phyloP scores from a whole-genome alignment of 2,888 invertebrate species.

The Ellobium chinense region DNA sequence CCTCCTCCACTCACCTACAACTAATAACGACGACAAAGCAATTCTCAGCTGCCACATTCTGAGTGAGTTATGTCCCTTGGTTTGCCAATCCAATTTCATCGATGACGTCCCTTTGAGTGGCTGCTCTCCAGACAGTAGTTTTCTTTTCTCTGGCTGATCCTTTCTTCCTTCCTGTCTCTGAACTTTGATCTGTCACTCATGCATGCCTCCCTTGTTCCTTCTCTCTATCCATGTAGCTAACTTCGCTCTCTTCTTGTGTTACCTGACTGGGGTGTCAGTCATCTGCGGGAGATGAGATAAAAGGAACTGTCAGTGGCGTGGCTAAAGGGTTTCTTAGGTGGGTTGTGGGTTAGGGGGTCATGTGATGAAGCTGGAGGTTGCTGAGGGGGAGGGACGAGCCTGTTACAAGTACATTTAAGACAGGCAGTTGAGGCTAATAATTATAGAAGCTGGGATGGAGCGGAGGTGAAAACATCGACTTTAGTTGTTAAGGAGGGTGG shows the following conservation, averaged over 20 bases:
- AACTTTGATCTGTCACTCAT: neutral
- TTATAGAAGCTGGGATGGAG: too few species aligned
- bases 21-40: neutral
- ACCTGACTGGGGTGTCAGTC: constrained; percentile 8
- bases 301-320: neutral
- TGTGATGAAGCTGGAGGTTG: too few species aligned
- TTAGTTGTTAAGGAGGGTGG: too few species aligned
- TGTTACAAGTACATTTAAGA: too few species aligned
- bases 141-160: neutral
- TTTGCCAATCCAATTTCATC: neutral
- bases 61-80: neutral
- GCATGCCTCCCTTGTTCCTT: neutral
- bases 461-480: too few species aligned
- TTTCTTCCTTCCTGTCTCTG: neutral
- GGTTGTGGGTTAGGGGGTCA: too few species aligned
- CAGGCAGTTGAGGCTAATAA: too few species aligned
- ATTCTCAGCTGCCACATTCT: constrained; percentile 17
- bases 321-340: neutral
- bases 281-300: neutral
- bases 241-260: neutral
- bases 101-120: constrained; percentile 3
- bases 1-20: neutral
- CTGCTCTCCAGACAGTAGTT: neutral
- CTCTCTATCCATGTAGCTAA: neutral
- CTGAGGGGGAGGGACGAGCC: too few species aligned